phyloP scores from a whole-genome alignment of 2,797 vertebrate genomes.

The Sciaenops ocellatus region DNA sequence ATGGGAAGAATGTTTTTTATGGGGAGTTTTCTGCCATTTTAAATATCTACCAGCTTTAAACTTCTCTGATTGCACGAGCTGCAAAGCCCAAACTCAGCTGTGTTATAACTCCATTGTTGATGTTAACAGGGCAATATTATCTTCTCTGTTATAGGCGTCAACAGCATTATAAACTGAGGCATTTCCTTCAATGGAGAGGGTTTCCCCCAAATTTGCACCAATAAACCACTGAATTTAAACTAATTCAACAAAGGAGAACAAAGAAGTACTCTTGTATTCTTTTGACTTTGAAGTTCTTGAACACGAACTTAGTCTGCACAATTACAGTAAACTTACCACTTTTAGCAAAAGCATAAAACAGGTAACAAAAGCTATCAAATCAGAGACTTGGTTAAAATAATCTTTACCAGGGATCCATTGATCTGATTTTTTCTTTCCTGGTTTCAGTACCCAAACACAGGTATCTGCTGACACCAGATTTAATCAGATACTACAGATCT shows the following conservation, averaged over 20 bases:
- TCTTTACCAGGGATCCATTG: not conserved
- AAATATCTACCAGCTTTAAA: slow-evolving; percentile 65
- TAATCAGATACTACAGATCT: not conserved
- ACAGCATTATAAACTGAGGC: slow-evolving; percentile 64
- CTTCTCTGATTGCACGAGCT: slow-evolving; percentile 53
- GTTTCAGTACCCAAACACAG: not conserved
- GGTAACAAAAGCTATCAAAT: not conserved
- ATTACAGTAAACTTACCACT: slow-evolving; percentile 11
- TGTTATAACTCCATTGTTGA: slow-evolving; percentile 58
- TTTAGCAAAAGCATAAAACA: not conserved
- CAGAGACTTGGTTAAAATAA: not conserved
- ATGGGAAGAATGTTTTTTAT: slow-evolving; percentile 63
- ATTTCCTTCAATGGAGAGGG: slow-evolving; percentile 68
- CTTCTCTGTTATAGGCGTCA: slow-evolving; percentile 45
- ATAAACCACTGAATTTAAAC: slow-evolving; percentile 48
- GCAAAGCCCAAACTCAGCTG: slow-evolving; percentile 40
- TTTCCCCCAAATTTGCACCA: slow-evolving; percentile 55
- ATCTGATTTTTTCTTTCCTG: not conserved
- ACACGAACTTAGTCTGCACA: slow-evolving; percentile 11
- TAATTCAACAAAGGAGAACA: slow-evolving; percentile 36
- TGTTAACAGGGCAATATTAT: slow-evolving; percentile 59
- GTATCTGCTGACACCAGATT: not conserved
- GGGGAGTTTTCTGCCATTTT: slow-evolving; percentile 68
- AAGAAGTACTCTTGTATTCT: not conserved
- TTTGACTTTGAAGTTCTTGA: not conserved